These are phyloP conservation scores for Mythimna lalbum DNA, from an alignment of 2,888 invertebrate genomes.

Conservation along the genomic window DNA sequence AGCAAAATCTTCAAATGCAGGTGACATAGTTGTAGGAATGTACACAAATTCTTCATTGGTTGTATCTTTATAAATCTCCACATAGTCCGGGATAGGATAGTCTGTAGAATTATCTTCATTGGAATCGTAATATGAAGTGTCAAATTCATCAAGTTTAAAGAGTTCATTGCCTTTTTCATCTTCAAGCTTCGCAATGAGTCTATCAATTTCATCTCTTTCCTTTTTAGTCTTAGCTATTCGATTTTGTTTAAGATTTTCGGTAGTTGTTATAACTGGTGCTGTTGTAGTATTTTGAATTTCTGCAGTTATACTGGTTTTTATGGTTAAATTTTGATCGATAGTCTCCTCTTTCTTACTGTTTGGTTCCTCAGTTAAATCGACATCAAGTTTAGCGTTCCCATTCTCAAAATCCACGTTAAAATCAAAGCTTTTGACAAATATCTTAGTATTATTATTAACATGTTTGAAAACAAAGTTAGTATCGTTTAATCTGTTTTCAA, in stretches of 20 bases:
- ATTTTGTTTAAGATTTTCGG: background rate
- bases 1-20: background rate
- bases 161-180: slow-evolving; percentile 70
- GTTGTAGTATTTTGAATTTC: background rate
- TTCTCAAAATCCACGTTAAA: slow-evolving; percentile 64
- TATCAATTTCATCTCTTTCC: slow-evolving; percentile 29
- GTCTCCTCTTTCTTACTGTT: background rate
- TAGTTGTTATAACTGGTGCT: background rate
- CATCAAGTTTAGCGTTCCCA: slow-evolving; percentile 55
- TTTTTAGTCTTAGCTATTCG: background rate
- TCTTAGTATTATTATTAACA: slow-evolving; percentile 72
- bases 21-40: slow-evolving; percentile 39
- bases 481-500: slow-evolving; percentile 71
- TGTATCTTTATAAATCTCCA: slow-evolving; percentile 84
- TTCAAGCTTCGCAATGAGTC: slow-evolving; percentile 39
- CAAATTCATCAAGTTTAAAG: slow-evolving; percentile 58
- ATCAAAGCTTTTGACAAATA: slow-evolving; percentile 75
- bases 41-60: slow-evolving; percentile 78
- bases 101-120: slow-evolving; percentile 79
- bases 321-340: background rate
- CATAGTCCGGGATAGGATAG: slow-evolving; percentile 82
- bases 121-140: slow-evolving; percentile 66
- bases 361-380: slow-evolving; percentile 42
- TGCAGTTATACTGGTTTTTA: background rate
- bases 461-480: slow-evolving; percentile 62